These are phyloP conservation scores for Doris montereyensis DNA, from an alignment of 2,888 invertebrate genomes.

Conservation along the genomic window DNA sequence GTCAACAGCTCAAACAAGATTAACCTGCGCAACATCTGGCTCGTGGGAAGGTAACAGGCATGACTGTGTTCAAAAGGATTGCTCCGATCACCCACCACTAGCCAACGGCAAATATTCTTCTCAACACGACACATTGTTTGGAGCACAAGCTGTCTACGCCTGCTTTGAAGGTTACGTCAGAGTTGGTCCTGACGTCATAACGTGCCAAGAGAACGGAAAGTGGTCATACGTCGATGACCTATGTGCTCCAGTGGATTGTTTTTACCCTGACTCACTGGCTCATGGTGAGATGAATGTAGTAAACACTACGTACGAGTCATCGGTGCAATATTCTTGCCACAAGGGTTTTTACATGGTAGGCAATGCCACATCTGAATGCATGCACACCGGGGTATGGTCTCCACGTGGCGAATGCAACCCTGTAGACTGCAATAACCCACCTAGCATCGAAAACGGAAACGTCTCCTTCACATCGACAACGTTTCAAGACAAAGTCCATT, in stretches of 20 bases:
- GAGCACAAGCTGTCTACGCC: slow-evolving; percentile 1
- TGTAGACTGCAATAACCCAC: slow-evolving; percentile 25
- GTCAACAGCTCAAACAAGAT: not conserved
- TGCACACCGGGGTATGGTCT: slow-evolving; percentile 29
- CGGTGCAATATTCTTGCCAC: slow-evolving; percentile 7
- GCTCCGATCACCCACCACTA: slow-evolving; percentile 15
- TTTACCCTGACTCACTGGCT: not conserved
- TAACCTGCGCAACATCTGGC: slow-evolving; percentile 14
- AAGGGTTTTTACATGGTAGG: slow-evolving; percentile 13
- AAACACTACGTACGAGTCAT: slow-evolving; percentile 22
- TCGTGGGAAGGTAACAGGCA: slow-evolving; percentile 28
- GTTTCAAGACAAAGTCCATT: slow-evolving; percentile 20
- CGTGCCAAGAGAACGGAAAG: slow-evolving; percentile 21
- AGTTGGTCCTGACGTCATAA: slow-evolving; percentile 16
- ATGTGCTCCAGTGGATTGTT: slow-evolving; percentile 36
- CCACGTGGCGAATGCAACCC: slow-evolving; percentile 16
- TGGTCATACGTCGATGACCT: slow-evolving; percentile 28
- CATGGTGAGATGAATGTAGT: slow-evolving; percentile 7
- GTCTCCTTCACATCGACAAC: slow-evolving; percentile 23
- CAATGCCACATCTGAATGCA: slow-evolving; percentile 14
- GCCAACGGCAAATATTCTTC: slow-evolving; percentile 11
- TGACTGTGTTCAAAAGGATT: slow-evolving; percentile 25
- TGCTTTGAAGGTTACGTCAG: slow-evolving; percentile 25
- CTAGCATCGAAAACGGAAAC: not conserved
- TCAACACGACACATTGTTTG: slow-evolving; percentile 27